Evolutionary conservation across 2,113 vertebrate species (phyloP).

Genomic region (Cryptotis parvus): DNA sequence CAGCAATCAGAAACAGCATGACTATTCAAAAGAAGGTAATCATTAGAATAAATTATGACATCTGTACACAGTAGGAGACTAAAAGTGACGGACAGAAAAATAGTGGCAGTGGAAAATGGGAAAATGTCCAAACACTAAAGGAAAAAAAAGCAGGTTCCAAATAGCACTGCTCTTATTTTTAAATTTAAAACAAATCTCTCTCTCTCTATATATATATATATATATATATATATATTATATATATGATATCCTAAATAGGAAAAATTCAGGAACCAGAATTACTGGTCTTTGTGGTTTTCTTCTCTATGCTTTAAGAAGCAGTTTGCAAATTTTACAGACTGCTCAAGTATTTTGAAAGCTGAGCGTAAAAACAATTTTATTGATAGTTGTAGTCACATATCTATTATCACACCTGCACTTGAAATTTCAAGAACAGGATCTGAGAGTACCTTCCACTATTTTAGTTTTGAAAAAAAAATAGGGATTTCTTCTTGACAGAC

Average conservation of each 20-base stretch:
- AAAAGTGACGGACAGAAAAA: constrained; percentile 4
- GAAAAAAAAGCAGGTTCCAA: constrained; percentile 3
- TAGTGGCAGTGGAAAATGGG: not conserved
- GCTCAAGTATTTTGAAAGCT: not conserved
- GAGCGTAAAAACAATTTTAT: constrained; percentile 2
- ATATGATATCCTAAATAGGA: not conserved
- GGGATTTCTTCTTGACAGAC: constrained; percentile 3
- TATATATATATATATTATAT: no score
- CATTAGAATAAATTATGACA: not conserved
- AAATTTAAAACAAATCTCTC: constrained; percentile 27
- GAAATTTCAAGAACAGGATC: not conserved
- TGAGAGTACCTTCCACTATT: not conserved
- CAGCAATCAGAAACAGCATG: not conserved
- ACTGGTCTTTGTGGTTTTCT: constrained; percentile 18
- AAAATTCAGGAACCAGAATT: constrained; percentile 24
- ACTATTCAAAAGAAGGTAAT: not conserved
- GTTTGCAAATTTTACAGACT: constrained; percentile 25
- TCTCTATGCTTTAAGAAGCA: not conserved
- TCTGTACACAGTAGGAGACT: not conserved
- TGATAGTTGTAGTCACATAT: not conserved
- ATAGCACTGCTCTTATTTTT: not conserved
- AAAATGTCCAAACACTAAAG: not conserved
- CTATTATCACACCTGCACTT: not conserved
- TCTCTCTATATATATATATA: no score
- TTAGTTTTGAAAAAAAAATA: constrained; percentile 16